Conservation (phyloP, 2,797 vertebrate species). For the Apodemus agrarius region DNA sequence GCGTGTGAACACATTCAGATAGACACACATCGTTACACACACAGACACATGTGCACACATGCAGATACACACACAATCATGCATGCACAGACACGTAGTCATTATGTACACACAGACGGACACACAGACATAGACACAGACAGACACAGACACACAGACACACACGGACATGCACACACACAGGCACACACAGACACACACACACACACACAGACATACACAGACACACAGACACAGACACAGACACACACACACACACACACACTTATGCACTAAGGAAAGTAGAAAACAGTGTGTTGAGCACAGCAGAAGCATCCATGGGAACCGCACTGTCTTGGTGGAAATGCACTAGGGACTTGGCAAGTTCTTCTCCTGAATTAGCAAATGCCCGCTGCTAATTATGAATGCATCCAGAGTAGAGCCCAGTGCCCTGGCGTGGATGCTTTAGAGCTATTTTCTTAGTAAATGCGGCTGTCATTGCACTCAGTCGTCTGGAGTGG, state of each 20-base stretch:
- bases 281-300: neutral
- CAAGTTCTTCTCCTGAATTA: neutral
- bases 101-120: neutral
- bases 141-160: neutral
- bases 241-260: neutral
- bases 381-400: neutral
- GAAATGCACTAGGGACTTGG: slow-evolving; percentile 27
- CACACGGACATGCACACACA: neutral
- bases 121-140: too few relatives aligned
- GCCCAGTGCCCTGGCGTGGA: neutral
- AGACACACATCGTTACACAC: neutral
- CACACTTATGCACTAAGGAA: neutral
- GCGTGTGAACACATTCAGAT: neutral
- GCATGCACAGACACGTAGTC: neutral
- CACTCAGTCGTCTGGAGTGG: neutral
- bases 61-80: neutral
- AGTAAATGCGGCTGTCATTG: neutral
- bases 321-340: neutral
- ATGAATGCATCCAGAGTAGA: slow-evolving; percentile 22
- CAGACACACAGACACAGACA: neutral
- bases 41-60: neutral
- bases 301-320: neutral
- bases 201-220: neutral
- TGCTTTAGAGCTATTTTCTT: neutral
- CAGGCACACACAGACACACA: neutral